Evolutionary conservation across 2,888 invertebrate genomes (phyloP).

Genomic region (Hypomecis atomaria): DNA sequence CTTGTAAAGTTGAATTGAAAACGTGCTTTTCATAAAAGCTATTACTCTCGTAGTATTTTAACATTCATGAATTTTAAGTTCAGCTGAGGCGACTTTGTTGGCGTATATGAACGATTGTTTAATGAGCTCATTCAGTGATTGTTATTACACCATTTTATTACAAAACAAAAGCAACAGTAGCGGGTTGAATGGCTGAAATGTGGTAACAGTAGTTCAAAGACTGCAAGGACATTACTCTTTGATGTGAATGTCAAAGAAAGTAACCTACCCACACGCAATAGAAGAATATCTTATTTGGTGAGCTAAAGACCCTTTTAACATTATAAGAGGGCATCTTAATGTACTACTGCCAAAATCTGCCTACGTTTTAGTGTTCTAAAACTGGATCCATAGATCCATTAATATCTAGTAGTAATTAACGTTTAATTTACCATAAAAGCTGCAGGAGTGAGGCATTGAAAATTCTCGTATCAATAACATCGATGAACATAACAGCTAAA

Average conservation of each 20-base stretch:
- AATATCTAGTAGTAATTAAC: too few relatives aligned
- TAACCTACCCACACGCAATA: too few relatives aligned
- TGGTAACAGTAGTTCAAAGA: constrained; percentile 20
- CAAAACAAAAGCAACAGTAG: constrained; percentile 20
- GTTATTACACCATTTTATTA: constrained; percentile 32
- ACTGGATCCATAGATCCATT: too few relatives aligned
- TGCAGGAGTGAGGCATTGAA: too few relatives aligned
- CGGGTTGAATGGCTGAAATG: constrained; percentile 23
- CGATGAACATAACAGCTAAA: too few relatives aligned
- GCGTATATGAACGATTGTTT: constrained; percentile 24
- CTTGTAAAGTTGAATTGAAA: constrained; percentile 42
- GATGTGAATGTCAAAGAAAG: neutral
- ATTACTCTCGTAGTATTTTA: constrained; percentile 14
- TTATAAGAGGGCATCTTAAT: too few relatives aligned
- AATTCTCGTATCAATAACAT: too few relatives aligned
- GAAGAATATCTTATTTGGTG: too few relatives aligned
- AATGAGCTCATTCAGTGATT: constrained; percentile 23
- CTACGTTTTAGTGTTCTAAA: too few relatives aligned
- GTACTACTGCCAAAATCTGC: too few relatives aligned
- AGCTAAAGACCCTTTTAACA: too few relatives aligned
- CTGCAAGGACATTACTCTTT: constrained; percentile 18
- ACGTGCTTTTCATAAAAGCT: constrained; percentile 29
- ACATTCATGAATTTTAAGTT: constrained; percentile 19
- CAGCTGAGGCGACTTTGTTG: constrained; percentile 17
- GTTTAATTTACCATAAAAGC: too few relatives aligned